Conservation (phyloP, 2,113 vertebrate species). For the Panthera uncia region DNA sequence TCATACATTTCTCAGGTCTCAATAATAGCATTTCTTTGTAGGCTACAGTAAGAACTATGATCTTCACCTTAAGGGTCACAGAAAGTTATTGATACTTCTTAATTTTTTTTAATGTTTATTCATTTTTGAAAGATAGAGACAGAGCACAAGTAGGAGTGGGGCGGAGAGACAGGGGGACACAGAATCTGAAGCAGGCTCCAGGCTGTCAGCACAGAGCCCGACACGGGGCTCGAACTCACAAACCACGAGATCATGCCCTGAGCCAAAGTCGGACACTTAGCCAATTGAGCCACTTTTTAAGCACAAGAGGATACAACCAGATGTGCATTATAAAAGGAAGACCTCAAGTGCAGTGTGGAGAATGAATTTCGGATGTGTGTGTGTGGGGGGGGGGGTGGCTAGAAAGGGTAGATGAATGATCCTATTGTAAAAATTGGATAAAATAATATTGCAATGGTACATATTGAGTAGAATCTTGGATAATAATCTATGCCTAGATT, state of each 20-base stretch:
- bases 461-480: not conserved
- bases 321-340: not conserved
- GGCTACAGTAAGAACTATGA: not conserved
- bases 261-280: too few relatives aligned
- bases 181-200: too few relatives aligned
- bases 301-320: not conserved
- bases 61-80: not conserved
- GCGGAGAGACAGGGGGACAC: too few relatives aligned
- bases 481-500: not conserved
- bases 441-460: not conserved
- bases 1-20: not conserved
- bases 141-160: too few relatives aligned
- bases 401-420: not conserved
- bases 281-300: not conserved
- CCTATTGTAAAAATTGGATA: not conserved
- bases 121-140: too few relatives aligned
- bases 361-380: not conserved
- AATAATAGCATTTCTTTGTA: not conserved
- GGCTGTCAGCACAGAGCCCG: too few relatives aligned
- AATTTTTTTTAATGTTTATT: too few relatives aligned
- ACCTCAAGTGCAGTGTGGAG: not conserved
- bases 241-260: too few relatives aligned
- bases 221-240: too few relatives aligned
- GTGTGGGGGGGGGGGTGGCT: accelerated
- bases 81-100: not conserved